phyloP scores from a whole-genome alignment of 2,888 invertebrate species.

The Pocota personata region DNA sequence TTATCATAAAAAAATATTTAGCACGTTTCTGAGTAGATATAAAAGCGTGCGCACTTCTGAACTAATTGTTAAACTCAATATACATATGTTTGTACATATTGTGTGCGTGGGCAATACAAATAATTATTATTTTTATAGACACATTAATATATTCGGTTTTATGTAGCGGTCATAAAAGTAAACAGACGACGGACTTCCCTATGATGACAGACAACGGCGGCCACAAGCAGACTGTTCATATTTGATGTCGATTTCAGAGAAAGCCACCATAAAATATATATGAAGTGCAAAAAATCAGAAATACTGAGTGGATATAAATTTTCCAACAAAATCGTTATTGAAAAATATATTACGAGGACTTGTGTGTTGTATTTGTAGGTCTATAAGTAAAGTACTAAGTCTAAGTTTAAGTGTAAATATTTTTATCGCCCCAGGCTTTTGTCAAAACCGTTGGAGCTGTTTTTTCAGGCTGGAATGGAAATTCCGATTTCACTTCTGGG shows the following conservation, averaged over 20 bases:
- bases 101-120: neutral
- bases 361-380: too few species aligned
- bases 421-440: too few species aligned
- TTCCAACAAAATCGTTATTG: too few species aligned
- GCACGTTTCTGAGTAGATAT: neutral
- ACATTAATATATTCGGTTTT: neutral
- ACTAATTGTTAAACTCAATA: neutral
- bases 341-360: too few species aligned
- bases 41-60: conserved; percentile 7
- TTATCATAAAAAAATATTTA: neutral
- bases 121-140: neutral
- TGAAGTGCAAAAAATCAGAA: too few species aligned
- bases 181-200: neutral
- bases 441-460: too few species aligned
- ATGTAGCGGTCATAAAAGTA: neutral
- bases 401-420: too few species aligned
- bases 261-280: neutral
- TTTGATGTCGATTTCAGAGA: neutral
- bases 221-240: neutral
- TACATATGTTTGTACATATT: neutral
- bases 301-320: too few species aligned
- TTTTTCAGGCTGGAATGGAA: too few species aligned
- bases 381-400: too few species aligned
- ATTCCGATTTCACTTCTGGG: too few species aligned
- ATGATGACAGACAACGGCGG: neutral